A percentile compares a stretch with the other conserved stretches of the same genome.
These are phyloP conservation scores for Nomada ferruginata DNA, from an alignment of 2,888 invertebrate species.

Conservation along the genomic window DNA sequence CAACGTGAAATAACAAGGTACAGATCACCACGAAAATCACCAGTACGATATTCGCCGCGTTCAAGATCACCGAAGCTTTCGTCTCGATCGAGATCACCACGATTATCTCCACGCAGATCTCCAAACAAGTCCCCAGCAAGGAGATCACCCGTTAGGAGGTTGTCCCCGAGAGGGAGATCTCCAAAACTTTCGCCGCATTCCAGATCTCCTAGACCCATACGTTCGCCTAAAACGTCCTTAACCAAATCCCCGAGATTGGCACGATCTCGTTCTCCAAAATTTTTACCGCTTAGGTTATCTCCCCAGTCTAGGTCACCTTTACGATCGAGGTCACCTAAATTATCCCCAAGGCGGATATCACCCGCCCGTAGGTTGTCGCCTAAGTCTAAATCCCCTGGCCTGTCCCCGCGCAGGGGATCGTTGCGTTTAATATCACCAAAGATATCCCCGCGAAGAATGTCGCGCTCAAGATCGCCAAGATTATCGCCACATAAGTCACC, in stretches of 20 bases:
- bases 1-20: slow-evolving; percentile 80
- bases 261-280: slow-evolving; percentile 73
- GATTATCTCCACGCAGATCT: slow-evolving; percentile 74
- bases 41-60: slow-evolving; percentile 75
- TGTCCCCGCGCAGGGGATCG: slow-evolving; percentile 69
- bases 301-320: slow-evolving; percentile 66
- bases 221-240: slow-evolving; percentile 69
- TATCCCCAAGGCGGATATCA: slow-evolving; percentile 70
- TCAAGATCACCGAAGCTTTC: slow-evolving; percentile 77
- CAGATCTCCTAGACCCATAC: slow-evolving; percentile 67
- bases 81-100: slow-evolving; percentile 74
- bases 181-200: slow-evolving; percentile 72
- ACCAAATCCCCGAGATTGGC: slow-evolving; percentile 69
- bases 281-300: slow-evolving; percentile 69
- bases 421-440: slow-evolving; percentile 62
- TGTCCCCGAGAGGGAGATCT: slow-evolving; percentile 75
- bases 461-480: slow-evolving; percentile 70
- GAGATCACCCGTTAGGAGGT: slow-evolving; percentile 70
- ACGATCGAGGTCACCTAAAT: slow-evolving; percentile 72
- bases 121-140: slow-evolving; percentile 76
- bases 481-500: slow-evolving; percentile 72
- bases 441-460: slow-evolving; percentile 59
- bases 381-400: slow-evolving; percentile 71
- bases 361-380: slow-evolving; percentile 60
- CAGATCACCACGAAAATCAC: slow-evolving; percentile 82